A percentile compares a stretch with the other conserved stretches of the same genome.
Conservation (phyloP, 2,113 vertebrate genomes). For the Erpornis zantholeuca region DNA sequence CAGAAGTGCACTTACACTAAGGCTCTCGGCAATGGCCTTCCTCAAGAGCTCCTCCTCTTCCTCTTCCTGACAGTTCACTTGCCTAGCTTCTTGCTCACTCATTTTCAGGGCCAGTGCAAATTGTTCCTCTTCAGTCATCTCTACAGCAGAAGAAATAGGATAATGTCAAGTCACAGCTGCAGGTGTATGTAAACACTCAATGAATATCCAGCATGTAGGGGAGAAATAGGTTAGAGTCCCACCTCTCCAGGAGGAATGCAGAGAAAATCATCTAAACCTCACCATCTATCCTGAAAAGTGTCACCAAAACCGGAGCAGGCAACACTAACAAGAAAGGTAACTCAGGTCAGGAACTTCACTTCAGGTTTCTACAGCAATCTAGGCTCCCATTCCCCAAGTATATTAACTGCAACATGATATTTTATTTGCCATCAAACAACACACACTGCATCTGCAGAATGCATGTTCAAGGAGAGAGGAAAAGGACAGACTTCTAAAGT, state of each 20-base stretch:
- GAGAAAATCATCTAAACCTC: neutral
- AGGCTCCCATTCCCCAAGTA: neutral
- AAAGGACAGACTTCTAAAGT: neutral
- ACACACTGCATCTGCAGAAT: neutral
- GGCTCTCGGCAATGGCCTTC: slow-evolving; percentile 90
- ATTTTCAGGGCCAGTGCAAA: slow-evolving; percentile 88
- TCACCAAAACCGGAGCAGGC: neutral
- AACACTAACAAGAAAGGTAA: neutral
- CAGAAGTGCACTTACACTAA: slow-evolving; percentile 78
- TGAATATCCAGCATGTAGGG: neutral
- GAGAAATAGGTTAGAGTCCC: neutral
- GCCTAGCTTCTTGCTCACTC: slow-evolving; percentile 87
- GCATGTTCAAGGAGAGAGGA: neutral
- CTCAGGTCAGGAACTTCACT: neutral
- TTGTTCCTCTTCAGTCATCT: slow-evolving; percentile 95
- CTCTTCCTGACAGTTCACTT: slow-evolving; percentile 75
- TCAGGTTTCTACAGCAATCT: neutral
- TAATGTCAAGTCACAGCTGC: neutral
- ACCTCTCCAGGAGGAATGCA: neutral
- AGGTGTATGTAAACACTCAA: neutral
- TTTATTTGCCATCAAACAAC: neutral
- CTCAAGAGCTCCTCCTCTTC: slow-evolving; percentile 86
- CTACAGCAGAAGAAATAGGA: slow-evolving; percentile 61
- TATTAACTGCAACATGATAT: neutral
- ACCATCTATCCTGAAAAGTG: neutral